These are phyloP conservation scores for Drosophila mimetica DNA, from an alignment of 2,888 invertebrate genomes.

Conservation along the genomic window DNA sequence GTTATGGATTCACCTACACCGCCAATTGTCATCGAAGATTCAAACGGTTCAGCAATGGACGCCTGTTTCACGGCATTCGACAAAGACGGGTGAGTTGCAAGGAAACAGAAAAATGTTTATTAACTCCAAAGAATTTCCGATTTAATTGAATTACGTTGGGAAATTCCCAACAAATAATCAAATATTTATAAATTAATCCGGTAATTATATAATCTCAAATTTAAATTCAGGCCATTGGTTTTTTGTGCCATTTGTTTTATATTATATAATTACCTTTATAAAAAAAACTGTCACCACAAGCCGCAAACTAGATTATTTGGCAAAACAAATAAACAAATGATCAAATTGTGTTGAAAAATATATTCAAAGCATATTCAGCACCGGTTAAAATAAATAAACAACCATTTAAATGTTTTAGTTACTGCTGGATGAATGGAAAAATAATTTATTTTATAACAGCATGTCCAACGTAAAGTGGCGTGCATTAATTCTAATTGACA, in stretches of 20 bases:
- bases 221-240: background rate
- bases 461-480: slow-evolving; percentile 23
- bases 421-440: slow-evolving; percentile 1
- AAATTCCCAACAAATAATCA: background rate
- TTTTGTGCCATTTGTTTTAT: background rate
- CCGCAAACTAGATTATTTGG: slow-evolving; percentile 27
- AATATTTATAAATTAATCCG: slow-evolving; percentile 14
- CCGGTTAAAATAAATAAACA: slow-evolving; percentile 22
- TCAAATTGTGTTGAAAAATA: slow-evolving; percentile 6
- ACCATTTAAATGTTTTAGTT: slow-evolving; percentile 26
- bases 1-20: slow-evolving; percentile 84
- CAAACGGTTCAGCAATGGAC: slow-evolving; percentile 90
- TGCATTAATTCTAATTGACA: slow-evolving; percentile 68
- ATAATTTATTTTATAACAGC: slow-evolving; percentile 5
- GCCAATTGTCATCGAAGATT: slow-evolving; percentile 85
- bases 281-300: slow-evolving; percentile 5
- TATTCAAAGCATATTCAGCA: slow-evolving; percentile 2
- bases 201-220: slow-evolving; percentile 22
- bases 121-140: background rate
- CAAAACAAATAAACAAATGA: slow-evolving; percentile 21
- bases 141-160: background rate
- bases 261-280: slow-evolving; percentile 41
- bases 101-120: background rate
- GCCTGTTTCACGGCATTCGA: slow-evolving; percentile 96
- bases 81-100: slow-evolving; percentile 91